Base-by-base conservation (phyloP, 2,888 invertebrate genomes). In the Tenthredo amoena region DNA sequence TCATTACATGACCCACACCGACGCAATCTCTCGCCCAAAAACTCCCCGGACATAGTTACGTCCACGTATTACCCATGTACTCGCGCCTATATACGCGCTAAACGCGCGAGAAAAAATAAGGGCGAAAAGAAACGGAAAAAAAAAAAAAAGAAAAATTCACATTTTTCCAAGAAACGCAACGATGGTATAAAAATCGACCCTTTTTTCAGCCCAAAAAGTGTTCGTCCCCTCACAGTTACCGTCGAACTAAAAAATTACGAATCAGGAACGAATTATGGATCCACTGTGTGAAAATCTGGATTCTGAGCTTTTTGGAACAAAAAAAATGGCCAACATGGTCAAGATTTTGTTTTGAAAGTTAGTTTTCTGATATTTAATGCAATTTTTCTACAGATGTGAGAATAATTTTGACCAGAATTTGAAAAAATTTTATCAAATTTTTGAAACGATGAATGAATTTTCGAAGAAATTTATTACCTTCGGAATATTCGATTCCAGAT, bases 1-100 rank as follows among this genome's bases (percentile, higher is more conserved):
- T 81, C 81, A 81, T 81, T 62, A 58, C 81, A 62, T 62, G 81
- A 81, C 58, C 81, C 77, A 77, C 55, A 50, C 77, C n/a, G 77
- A 77, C 77, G 9, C 50, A 31, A 47, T 34, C 18, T 55, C 50
- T 5, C 50, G 31, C 50, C 50, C 6, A 34, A 43, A 47, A 77
- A 47, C 37, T 58, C 40, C 62, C 26, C 62, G 37, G 21, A 50
- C 40, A n/a, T 40, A 12, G 40, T 0, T 58, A n/a, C 40, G 6
- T 4, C 18, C 40, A 40, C 55, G 10, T 47, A 50, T 68, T 31
- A 18, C 18, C 50, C 21, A 77, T 77, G 77, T 50, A 26, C n/a
- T 5, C 18, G 40, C 9, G n/a, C 74, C 40, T 71, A 72, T 72
- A 6, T 72, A 72, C 62, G 34, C 7, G 7, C 37, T 26, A 37